Base-by-base conservation (phyloP, 2,113 vertebrate species). In the Probosciger aterrimus region DNA sequence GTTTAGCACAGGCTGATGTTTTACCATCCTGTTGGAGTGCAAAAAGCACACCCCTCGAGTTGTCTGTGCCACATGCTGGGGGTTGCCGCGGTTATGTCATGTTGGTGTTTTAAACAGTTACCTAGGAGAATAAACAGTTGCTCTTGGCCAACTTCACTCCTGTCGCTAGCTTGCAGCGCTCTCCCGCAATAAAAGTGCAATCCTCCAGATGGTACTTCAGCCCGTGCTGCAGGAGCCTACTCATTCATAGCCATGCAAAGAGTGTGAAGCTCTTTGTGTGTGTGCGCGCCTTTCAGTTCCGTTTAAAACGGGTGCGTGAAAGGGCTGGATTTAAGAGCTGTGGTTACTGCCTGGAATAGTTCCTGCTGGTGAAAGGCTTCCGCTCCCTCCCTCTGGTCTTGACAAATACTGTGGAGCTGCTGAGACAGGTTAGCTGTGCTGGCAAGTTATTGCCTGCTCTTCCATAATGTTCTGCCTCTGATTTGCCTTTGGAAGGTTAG, bases 71-170 rank as follows among this genome's bases (percentile, higher is more conserved):
- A 20, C 43, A 4, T 10, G 4, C 44, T 35, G 43, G 1, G 3
- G 41, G 35, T 92, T 93, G 90, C 85, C 70, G 17, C 1, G 8
- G 64, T 30, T 86, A 4, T 33, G 7, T 22, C 11, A 11, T 44
- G 64, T 27, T 64, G 90, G 50, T 68, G 33, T 74, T 53, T 65
- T 35, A 70, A 90, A 77, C 10, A 0, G 47, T 94, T 94, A 60
- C 86, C 76, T 71, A 39, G 88, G 73, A 86, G 93, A 91, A 73
- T n/a, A 95, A 93, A 92, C 80, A 88, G 37, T 10, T 20, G 50
- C n/a, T 57, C 60, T 80, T 47, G 73, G 76, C 65, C 77, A 46
- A 4, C 62, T 41, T 41, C 41, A 16, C 1, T 0, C 10, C 4
- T 9, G 0, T 33, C 0, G 0, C 46, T 27, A 5, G 53, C 75